A percentile compares a stretch with the other conserved stretches of the same genome.
Conservation (phyloP, 2,797 vertebrate species). For the Rhabdomys pumilio region DNA sequence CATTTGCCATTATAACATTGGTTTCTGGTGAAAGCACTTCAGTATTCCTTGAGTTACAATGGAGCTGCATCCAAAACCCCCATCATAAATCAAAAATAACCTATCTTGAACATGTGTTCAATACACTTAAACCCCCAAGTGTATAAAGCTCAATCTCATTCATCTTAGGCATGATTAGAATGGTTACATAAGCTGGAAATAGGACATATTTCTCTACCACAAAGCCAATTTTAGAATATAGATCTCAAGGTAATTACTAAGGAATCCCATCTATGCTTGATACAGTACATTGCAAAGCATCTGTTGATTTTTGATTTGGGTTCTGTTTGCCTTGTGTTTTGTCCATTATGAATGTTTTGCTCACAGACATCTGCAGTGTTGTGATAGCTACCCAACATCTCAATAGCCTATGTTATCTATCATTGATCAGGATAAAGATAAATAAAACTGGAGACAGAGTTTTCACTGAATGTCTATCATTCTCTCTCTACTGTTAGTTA, state of each 20-base stretch:
- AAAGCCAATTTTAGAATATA: background rate
- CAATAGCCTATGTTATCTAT: background rate
- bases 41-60: no score
- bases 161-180: background rate
- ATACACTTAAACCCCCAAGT: background rate
- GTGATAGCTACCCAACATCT: background rate
- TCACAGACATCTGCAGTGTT: background rate
- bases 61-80: background rate
- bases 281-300: background rate
- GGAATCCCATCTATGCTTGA: background rate
- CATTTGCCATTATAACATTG: background rate
- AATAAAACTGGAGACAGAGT: background rate
- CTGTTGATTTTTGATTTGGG: background rate
- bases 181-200: background rate
- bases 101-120: background rate
- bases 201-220: background rate
- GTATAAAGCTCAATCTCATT: background rate
- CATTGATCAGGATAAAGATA: background rate
- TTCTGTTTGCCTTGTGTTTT: background rate
- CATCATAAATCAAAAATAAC: background rate
- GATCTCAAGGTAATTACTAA: background rate
- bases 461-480: background rate
- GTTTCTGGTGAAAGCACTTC: background rate
- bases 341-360: background rate
- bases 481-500: no score